Conservation (phyloP, 1,140 invertebrate species). For the Paracyclopina nana region DNA sequence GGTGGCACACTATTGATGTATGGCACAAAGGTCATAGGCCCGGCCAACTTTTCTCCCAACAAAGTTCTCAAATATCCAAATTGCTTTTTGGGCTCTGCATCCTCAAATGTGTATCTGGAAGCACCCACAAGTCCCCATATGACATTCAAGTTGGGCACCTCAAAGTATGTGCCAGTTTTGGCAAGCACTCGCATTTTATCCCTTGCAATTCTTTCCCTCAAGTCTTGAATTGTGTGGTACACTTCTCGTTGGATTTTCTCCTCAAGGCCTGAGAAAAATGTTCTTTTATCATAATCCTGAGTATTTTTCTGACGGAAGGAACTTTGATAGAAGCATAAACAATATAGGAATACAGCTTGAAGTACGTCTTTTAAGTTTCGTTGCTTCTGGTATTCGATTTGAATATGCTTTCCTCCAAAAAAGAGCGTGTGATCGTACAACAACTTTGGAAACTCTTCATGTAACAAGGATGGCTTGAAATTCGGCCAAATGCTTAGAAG, state of each 20-base stretch:
- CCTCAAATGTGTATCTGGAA: background rate
- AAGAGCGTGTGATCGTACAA: too few species aligned
- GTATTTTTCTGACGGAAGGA: too few species aligned
- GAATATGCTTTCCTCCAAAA: too few species aligned
- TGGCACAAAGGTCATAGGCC: conserved; percentile 1
- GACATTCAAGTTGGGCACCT: conserved; percentile 5
- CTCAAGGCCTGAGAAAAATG: background rate
- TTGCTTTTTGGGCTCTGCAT: conserved; percentile 3
- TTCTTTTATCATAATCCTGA: too few species aligned
- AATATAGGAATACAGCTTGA: background rate
- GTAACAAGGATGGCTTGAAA: too few species aligned
- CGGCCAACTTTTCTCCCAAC: background rate
- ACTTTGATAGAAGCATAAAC: background rate
- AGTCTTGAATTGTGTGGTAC: background rate
- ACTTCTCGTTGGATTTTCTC: background rate
- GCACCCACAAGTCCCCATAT: conserved; percentile 6
- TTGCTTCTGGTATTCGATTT: background rate
- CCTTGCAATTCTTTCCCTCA: background rate
- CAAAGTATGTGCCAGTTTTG: conserved; percentile 5
- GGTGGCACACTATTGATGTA: background rate
- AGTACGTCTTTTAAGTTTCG: background rate
- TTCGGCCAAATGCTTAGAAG: too few species aligned
- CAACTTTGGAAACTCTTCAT: too few species aligned
- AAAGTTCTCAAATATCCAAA: conserved; percentile 3
- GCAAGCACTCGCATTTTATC: background rate